Evolutionary conservation across 2,888 invertebrate genomes (phyloP).

Genomic region (Carcina quercana): DNA sequence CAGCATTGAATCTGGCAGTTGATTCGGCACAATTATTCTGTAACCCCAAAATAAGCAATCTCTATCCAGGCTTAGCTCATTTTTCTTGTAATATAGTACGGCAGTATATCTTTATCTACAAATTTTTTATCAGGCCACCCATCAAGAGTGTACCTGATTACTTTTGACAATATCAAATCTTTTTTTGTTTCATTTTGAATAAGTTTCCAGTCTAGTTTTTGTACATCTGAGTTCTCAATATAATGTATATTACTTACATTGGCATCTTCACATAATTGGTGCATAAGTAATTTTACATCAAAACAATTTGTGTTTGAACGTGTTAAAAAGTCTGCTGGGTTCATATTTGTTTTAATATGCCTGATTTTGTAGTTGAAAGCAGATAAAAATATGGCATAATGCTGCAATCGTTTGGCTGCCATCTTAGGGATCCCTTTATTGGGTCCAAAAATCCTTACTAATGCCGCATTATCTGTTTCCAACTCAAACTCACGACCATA

Average conservation of each 20-base stretch:
- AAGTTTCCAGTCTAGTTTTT: conserved; percentile 5
- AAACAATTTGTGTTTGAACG: background rate
- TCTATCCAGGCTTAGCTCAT: too few relatives aligned
- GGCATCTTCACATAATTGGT: background rate
- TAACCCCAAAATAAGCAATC: too few relatives aligned
- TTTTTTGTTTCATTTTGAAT: conserved; percentile 6
- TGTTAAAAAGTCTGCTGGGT: conserved; percentile 18
- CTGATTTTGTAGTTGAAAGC: conserved; percentile 14
- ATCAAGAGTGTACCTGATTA: conserved; percentile 2
- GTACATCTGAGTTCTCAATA: background rate
- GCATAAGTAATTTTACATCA: background rate
- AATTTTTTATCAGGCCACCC: too few relatives aligned
- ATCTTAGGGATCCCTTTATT: conserved; percentile 27
- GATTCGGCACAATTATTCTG: too few relatives aligned
- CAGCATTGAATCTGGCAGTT: too few relatives aligned
- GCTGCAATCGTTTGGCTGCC: conserved; percentile 25
- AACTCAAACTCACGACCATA: conserved; percentile 20
- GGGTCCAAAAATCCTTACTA: conserved; percentile 26
- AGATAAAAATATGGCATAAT: conserved; percentile 21
- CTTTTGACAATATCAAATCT: background rate
- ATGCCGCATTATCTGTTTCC: conserved; percentile 22
- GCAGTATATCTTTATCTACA: too few relatives aligned
- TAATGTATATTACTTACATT: background rate
- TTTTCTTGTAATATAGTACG: too few relatives aligned
- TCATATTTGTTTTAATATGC: conserved; percentile 12